These are phyloP conservation scores for Bombus picipes DNA, from an alignment of 1,140 invertebrate genomes.

Conservation along the genomic window DNA sequence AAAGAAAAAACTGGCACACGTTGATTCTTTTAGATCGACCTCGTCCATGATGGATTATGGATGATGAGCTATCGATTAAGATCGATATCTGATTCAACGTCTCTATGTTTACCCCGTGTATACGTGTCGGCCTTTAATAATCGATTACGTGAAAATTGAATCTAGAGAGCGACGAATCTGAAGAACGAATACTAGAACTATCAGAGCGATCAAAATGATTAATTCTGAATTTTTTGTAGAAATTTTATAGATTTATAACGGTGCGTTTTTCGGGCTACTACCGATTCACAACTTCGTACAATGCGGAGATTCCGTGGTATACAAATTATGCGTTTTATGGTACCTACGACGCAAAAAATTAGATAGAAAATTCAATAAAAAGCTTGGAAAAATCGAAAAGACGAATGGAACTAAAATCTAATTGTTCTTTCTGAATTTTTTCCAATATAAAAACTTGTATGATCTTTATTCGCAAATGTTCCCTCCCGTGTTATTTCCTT, in stretches of 20 bases:
- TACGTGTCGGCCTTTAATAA: neutral
- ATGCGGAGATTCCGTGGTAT: fast-evolving
- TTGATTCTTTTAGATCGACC: constrained; percentile 13
- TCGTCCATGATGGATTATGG: constrained; percentile 73
- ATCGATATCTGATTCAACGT: constrained; percentile 67
- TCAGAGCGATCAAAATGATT: neutral
- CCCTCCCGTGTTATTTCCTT: too few relatives aligned
- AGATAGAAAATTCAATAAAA: too few relatives aligned
- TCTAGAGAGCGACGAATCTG: neutral
- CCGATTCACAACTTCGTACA: too few relatives aligned
- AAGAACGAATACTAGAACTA: neutral
- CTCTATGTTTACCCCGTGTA: constrained; percentile 56
- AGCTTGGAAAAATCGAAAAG: too few relatives aligned
- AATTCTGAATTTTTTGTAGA: neutral
- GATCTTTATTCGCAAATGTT: too few relatives aligned
- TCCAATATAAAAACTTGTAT: too few relatives aligned
- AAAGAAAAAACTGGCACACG: constrained; percentile 27
- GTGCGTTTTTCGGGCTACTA: neutral
- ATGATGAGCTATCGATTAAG: constrained; percentile 76
- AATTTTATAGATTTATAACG: neutral
- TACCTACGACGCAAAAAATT: too few relatives aligned
- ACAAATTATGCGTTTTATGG: too few relatives aligned
- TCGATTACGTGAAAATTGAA: constrained; percentile 40
- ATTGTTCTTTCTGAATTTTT: too few relatives aligned
- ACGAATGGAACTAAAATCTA: too few relatives aligned